Evolutionary conservation across 2,888 invertebrate species (phyloP).

Genomic region (Cantharis rufa): DNA sequence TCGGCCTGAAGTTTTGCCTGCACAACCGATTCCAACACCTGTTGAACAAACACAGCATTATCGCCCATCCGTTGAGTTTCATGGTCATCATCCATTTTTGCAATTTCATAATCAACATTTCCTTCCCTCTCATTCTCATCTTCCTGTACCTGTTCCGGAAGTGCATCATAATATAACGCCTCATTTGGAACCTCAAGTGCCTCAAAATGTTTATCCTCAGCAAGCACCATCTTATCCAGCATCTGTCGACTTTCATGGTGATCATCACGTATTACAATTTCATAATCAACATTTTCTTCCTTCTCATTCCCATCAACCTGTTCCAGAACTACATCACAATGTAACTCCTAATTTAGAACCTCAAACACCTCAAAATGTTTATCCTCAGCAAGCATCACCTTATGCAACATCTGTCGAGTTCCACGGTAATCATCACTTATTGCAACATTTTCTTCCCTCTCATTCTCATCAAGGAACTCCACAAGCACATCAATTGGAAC

Average conservation of each 20-base stretch:
- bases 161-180: neutral
- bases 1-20: neutral
- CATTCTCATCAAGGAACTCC: neutral
- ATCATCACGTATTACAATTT: neutral
- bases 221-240: neutral
- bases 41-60: slow-evolving; percentile 13
- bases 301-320: neutral
- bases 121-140: neutral
- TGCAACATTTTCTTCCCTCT: neutral
- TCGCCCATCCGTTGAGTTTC: neutral
- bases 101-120: neutral
- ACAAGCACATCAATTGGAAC: neutral
- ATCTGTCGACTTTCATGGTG: neutral
- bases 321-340: neutral
- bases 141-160: neutral
- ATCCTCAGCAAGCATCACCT: slow-evolving; percentile 9
- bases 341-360: slow-evolving; percentile 18
- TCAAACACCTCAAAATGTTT: slow-evolving; percentile 6
- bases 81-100: slow-evolving; percentile 11
- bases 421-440: slow-evolving; percentile 9
- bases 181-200: neutral
- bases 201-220: neutral
- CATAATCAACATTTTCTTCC: neutral
- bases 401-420: slow-evolving; percentile 19
- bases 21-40: neutral